Conservation (phyloP, 2,113 vertebrate species). For the Recurvirostra avosetta region DNA sequence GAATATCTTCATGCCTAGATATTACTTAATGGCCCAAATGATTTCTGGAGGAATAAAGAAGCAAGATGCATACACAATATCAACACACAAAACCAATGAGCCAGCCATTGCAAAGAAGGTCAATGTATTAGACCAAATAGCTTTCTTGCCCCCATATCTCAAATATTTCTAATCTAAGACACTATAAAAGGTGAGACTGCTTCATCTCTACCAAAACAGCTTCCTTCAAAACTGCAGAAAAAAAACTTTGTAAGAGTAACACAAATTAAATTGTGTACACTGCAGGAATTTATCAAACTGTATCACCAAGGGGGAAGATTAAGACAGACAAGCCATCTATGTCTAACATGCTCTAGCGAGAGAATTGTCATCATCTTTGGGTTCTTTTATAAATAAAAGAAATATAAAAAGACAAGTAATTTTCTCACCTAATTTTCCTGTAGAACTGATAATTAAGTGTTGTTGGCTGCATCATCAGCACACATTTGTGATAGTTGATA, state of each 20-base stretch:
- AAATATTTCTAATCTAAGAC: neutral
- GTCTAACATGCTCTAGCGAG: constrained; percentile 28
- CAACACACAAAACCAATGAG: neutral
- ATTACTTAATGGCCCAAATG: neutral
- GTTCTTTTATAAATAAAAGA: constrained; percentile 79
- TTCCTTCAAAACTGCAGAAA: neutral
- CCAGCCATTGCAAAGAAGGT: neutral
- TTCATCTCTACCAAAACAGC: neutral
- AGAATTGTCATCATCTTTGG: constrained; percentile 61
- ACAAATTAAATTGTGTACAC: neutral
- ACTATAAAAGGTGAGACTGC: neutral
- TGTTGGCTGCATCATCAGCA: constrained; percentile 75
- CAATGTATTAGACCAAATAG: neutral
- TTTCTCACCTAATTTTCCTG: constrained; percentile 86
- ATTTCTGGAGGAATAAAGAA: neutral
- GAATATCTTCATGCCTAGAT: neutral
- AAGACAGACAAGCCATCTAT: neutral
- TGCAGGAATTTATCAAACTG: neutral
- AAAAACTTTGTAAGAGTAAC: neutral
- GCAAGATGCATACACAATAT: neutral
- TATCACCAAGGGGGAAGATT: neutral
- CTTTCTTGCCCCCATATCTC: neutral
- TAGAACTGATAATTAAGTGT: constrained; percentile 86
- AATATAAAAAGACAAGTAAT: constrained; percentile 83
- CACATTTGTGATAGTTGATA: constrained; percentile 74